Evolutionary conservation across 1,140 invertebrate genomes (phyloP), one percentile per base, ranked within the genome.

Genomic region (Drosophila kanapiae): DNA sequence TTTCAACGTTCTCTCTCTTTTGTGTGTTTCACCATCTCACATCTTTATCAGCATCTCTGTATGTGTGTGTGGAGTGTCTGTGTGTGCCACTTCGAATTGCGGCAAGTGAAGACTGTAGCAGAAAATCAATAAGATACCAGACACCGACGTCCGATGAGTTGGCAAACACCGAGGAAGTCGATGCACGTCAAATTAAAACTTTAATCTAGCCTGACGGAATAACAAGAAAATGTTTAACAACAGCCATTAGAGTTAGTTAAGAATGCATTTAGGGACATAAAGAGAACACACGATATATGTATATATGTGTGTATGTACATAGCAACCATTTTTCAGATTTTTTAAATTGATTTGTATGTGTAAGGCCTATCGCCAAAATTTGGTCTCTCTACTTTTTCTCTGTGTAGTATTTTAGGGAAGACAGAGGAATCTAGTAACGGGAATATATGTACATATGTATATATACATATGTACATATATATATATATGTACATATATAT

Each of bases 41-140:
- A 18, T 14, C 51, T 42, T 42, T n/a, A 16, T n/a, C 40, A 16
- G 5, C 51, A n/a, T 29, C 23, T 6, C 18, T 47, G 31, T 31
- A 31, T 18, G 38, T 48, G 33, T 42, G 42, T 27, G 70, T 18
- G 57, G 35, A 61, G 31, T 62, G 37, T 60, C 35, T 45, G 31
- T 51, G 53, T 31, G 59, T 48, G 49, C 23, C 71, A 76, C 67
- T 72, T 72, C 43, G 59, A 72, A 42, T 37, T 75, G 79, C 82
- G 80, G 71, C 75, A 82, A 87, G 83, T 76, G 76, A 64, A 60
- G 78, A 68, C 82, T 69, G 77, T 70, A 78, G 38, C 75, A 86
- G 80, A 86, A 86, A 86, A 86, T 86, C 83, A 86, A 86, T 86
- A 86, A 87, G 84, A 58, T 69, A 74, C 82, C 82, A 78, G 82